Evolutionary conservation across 35 echinoderm and acorn worm genomes (phyloP).

Genomic region (Apostichopus californicus): DNA sequence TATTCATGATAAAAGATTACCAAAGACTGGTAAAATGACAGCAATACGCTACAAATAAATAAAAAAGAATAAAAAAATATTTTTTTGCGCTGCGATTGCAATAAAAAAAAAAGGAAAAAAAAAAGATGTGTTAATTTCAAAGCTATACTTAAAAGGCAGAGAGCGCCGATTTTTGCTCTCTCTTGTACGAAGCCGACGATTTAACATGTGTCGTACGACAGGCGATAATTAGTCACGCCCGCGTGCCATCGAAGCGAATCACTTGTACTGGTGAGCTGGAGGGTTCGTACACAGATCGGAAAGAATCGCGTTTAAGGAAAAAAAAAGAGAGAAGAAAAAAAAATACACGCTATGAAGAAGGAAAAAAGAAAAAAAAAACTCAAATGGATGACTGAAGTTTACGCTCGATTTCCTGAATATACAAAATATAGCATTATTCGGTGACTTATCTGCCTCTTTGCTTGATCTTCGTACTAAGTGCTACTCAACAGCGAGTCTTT

Average conservation of each 20-base stretch:
- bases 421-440: constrained; percentile 44
- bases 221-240: constrained; percentile 52
- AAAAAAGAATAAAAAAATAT: neutral
- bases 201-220: constrained; percentile 48
- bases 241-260: constrained; percentile 25
- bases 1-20: constrained; percentile 44
- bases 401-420: constrained; percentile 47
- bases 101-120: constrained; percentile 10
- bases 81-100: neutral
- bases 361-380: neutral
- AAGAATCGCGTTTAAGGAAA: neutral
- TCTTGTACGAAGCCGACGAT: constrained; percentile 7
- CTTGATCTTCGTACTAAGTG: constrained; percentile 26
- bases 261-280: constrained; percentile 40
- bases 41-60: neutral
- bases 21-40: constrained; percentile 32
- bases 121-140: constrained; percentile 39
- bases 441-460: neutral
- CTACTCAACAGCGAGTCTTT: constrained; percentile 27
- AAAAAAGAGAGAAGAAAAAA: neutral
- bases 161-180: neutral
- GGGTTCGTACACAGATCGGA: neutral
- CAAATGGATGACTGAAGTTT: constrained; percentile 28
- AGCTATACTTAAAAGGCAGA: constrained; percentile 1
- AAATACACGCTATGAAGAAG: neutral